These are phyloP conservation scores for Pseudomyrmex sp. DNA, from an alignment of 1,140 invertebrate species.

Conservation along the genomic window DNA sequence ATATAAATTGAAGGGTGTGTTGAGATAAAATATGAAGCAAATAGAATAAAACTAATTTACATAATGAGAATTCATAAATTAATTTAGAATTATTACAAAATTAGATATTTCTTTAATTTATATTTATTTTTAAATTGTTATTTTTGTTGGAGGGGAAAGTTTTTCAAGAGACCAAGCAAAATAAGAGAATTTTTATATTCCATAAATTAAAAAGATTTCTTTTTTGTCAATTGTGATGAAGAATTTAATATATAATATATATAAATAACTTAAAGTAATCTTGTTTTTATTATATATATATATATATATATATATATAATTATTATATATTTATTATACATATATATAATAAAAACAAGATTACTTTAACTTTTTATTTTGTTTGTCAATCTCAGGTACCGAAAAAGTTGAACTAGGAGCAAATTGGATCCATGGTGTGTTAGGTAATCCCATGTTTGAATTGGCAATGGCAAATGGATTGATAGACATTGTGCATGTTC, in stretches of 20 bases:
- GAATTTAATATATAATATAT: background rate
- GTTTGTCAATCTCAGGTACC: constrained; percentile 78
- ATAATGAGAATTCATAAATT: background rate
- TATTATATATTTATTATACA: no score
- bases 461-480: constrained; percentile 93
- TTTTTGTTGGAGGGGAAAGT: no score
- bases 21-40: background rate
- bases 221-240: background rate
- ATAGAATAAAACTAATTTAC: background rate
- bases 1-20: no score
- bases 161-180: no score
- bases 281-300: no score
- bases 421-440: constrained; percentile 97
- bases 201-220: background rate
- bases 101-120: background rate
- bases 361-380: background rate
- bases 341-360: constrained; percentile 1
- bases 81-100: background rate
- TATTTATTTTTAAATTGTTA: no score
- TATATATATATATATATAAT: no score
- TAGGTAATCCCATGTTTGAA: constrained; percentile 93
- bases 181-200: no score
- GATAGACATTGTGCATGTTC: constrained; percentile 92
- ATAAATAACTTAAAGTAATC: no score
- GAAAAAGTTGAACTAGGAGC: constrained; percentile 93